These are phyloP conservation scores for Hypomecis atomaria DNA, from an alignment of 2,888 invertebrate species.

Conservation along the genomic window DNA sequence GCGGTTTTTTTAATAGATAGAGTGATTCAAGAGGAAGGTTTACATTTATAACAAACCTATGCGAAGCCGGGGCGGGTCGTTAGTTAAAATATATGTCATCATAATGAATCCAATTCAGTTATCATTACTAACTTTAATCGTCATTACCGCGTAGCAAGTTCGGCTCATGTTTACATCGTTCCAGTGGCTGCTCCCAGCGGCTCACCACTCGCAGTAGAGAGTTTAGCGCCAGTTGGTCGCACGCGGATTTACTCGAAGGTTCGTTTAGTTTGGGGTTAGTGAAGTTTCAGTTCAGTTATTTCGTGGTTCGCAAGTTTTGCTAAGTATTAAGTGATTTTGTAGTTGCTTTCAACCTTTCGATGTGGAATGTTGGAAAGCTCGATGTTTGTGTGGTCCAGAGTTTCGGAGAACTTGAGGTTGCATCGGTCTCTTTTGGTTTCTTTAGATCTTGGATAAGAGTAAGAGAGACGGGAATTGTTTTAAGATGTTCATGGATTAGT, in stretches of 20 bases:
- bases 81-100: neutral
- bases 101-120: neutral
- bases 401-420: no score
- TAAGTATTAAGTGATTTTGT: conserved; percentile 32
- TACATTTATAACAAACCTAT: no score
- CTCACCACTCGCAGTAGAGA: conserved; percentile 1
- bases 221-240: conserved; percentile 29
- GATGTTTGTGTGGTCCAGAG: neutral
- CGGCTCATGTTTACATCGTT: conserved; percentile 16
- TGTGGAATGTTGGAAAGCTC: neutral
- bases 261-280: conserved; percentile 29
- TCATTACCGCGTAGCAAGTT: neutral
- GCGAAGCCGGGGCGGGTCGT: no score
- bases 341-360: conserved; percentile 13
- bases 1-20: no score
- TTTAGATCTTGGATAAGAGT: no score
- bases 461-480: no score
- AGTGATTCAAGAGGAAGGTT: no score
- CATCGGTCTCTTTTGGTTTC: no score
- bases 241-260: conserved; percentile 33
- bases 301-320: conserved; percentile 26
- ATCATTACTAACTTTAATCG: neutral
- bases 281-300: conserved; percentile 33
- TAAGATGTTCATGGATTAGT: no score
- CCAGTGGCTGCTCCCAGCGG: conserved; percentile 3